Conservation (phyloP, 2,797 vertebrate species). For the Coilia nasus region DNA sequence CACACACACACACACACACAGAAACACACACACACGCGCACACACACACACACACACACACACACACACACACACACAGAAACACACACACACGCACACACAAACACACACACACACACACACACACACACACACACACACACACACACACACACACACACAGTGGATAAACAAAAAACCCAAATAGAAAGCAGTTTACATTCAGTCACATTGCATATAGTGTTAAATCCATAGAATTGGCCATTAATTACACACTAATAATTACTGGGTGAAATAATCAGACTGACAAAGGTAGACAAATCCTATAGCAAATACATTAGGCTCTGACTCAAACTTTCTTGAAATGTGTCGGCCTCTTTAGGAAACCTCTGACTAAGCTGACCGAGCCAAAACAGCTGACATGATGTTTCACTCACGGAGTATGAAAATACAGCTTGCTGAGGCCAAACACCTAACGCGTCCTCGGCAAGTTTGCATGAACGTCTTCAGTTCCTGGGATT, state of each 20-base stretch:
- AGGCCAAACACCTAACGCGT: not conserved
- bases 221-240: no score
- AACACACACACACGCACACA: slow-evolving; percentile 3
- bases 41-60: not conserved
- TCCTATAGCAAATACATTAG: not conserved
- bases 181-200: no score
- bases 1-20: slow-evolving; percentile 11
- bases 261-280: not conserved
- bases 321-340: slow-evolving; percentile 13
- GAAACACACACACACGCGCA: slow-evolving; percentile 25
- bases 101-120: slow-evolving; percentile 26
- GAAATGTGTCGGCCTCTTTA: not conserved
- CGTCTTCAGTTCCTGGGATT: not conserved
- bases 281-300: not conserved
- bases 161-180: no score
- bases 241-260: no score
- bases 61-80: slow-evolving; percentile 9
- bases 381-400: slow-evolving; percentile 7
- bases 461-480: not conserved
- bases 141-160: no score
- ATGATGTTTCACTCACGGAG: not conserved
- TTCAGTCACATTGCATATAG: no score
- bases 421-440: not conserved
- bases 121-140: no score
- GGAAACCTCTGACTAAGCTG: slow-evolving; percentile 12